Evolutionary conservation across 2,888 invertebrate genomes (phyloP), one percentile per base, ranked within the genome.

Genomic region (Caenorhabditis sp.): DNA sequence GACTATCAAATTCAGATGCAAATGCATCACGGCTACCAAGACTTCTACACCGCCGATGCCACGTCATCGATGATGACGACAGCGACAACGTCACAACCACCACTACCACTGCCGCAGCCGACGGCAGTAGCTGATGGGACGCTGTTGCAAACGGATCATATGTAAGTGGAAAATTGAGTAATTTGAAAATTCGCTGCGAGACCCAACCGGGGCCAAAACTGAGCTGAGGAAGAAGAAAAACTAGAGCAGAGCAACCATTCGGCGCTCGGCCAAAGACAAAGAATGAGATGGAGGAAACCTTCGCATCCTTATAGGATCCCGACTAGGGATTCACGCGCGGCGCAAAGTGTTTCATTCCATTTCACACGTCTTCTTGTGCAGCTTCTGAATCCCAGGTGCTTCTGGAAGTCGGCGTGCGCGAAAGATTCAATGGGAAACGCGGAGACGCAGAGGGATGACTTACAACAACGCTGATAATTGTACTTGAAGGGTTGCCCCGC

Each of bases 1-100:
- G n/a, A n/a, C 9, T 32, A 4, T 32, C 32, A 32, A 32, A 4
- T 6, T 13, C 70, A 78, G 69, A 78, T 70, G 70, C 69, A 69
- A 67, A 71, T 79, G 79, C 79, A 79, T 26, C 51, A 65, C 18
- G 79, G 60, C 22, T 79, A 79, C n/a, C 76, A 67, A 13, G 79
- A 79, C n/a, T 79, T 67, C 55, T 79, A 79, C 35, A 8, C 60
- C 1, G 9, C 64, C 9, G 60, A 71, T 28, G 26, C 32, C 35
- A 70, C 61, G 37, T 37, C 76, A 47, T 68, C 76, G 13, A 40
- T 58, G 51, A 58, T 65, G 56, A 32, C 65, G 32, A 37, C 72
- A 11, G 9, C 56, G 0, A 37, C 32, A 2, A 69, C 77, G 18
- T 50, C 68, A 18, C 65, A 65, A 53, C 35, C 37, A 53, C 32